Evolutionary conservation across 2,113 vertebrate genomes (phyloP), one percentile per base, ranked within the genome.

Genomic region (Sminthopsis crassicaudata): DNA sequence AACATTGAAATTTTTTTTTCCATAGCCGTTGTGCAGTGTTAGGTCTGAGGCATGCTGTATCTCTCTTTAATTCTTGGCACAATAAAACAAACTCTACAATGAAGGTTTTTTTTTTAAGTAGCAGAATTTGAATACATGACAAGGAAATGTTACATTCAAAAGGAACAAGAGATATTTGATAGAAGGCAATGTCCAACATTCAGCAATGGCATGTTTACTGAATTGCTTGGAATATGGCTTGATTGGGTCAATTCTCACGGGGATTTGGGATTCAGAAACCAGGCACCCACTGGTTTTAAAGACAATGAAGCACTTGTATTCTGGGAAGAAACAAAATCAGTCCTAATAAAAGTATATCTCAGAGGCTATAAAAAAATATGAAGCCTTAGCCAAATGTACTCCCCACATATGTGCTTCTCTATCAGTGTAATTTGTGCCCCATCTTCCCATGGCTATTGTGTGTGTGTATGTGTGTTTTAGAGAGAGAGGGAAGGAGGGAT

Each of bases 51-150:
- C 90, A 57, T 46, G 53, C 36, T 60, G 51, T 7, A 0, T 94
- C 67, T 52, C 27, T 50, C 2, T 0, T 89, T 76, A 53, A 46
- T 95, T 0, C 54, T 90, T 53, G 91, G 54, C 51, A 90, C 52
- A 48, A 60, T 92, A 94, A 92, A 92, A 90, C 27, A 90, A 46
- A 76, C 92, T 96, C 93, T 95, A 57, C 55, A 76, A 76, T 89
- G 30, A 51, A 57, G 76, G 8, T 30, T 91, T 3, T 76, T n/a
- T 30, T 12, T 19, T 42, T 42, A 91, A 92, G 57, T 46, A 91
- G 48, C 11, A 93, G 92, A 46, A 90, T 90, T 96, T 36, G 52
- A 46, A 89, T 16, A 42, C 22, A 42, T 2, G 42, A 25, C 30
- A 53, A 42, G 91, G 53, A 88, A 84, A 94, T 53, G 42, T 93